Percentiles rank a stretch among this genome's conserved stretches.
Evolutionary conservation across 2,113 vertebrate genomes (phyloP).

Genomic region (Ophthalmolycus amberensis): DNA sequence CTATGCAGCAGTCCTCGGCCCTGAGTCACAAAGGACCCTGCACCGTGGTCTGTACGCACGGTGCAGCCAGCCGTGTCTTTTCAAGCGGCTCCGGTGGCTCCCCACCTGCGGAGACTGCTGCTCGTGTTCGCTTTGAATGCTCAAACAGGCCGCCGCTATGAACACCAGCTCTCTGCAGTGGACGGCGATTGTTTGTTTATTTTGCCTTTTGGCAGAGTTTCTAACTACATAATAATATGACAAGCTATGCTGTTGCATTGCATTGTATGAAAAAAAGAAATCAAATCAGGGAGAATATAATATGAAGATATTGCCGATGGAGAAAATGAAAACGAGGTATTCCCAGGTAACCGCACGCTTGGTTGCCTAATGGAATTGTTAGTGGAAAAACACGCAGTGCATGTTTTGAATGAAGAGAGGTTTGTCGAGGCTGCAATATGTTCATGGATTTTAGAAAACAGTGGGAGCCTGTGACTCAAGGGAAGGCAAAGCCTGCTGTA

Average conservation of each 20-base stretch:
- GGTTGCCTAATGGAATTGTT: not conserved
- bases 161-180: not conserved
- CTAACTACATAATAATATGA: not conserved
- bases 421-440: not conserved
- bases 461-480: not conserved
- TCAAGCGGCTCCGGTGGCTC: constrained; percentile 7
- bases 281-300: not conserved
- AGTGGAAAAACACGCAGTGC: not conserved
- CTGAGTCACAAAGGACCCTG: not conserved
- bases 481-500: not conserved
- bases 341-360: not conserved
- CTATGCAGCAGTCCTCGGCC: not conserved
- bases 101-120: constrained; percentile 1
- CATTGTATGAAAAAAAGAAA: not conserved
- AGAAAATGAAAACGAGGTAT: not conserved
- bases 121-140: constrained; percentile 15
- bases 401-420: not conserved
- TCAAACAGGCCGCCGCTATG: constrained; percentile 4
- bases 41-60: not conserved
- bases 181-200: not conserved
- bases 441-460: not conserved
- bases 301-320: not conserved
- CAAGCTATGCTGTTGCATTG: constrained; percentile 7
- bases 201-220: constrained; percentile 29
- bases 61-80: not conserved